These are phyloP conservation scores for Deilephila elpenor DNA, from an alignment of 2,888 invertebrate species.

Conservation along the genomic window DNA sequence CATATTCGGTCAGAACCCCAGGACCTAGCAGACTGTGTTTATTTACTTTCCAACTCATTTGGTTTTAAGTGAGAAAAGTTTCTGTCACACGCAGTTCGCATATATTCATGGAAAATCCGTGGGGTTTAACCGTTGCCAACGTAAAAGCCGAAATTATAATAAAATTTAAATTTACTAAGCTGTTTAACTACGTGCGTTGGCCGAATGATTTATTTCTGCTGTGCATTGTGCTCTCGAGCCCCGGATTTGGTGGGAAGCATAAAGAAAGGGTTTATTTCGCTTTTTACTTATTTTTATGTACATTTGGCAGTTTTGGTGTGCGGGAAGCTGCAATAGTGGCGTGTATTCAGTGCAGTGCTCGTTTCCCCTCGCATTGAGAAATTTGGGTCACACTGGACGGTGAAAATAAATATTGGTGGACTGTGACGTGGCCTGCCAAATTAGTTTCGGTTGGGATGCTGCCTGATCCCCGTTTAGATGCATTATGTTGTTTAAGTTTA, in stretches of 20 bases:
- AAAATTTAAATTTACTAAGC: slow-evolving; percentile 65
- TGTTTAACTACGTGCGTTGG: slow-evolving; percentile 52
- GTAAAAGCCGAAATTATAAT: slow-evolving; percentile 48
- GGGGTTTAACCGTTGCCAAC: not conserved
- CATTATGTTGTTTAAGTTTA: not conserved
- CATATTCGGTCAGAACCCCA: not conserved
- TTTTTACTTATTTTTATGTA: slow-evolving; percentile 13
- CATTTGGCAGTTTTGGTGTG: slow-evolving; percentile 12
- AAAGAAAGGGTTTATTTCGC: slow-evolving; percentile 11
- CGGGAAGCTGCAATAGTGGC: slow-evolving; percentile 13
- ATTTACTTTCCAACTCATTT: slow-evolving; percentile 1
- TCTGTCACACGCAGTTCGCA: not conserved
- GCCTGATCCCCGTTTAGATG: slow-evolving; percentile 4
- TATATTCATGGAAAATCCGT: slow-evolving; percentile 7
- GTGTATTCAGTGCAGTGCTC: not conserved
- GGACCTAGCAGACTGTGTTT: not conserved
- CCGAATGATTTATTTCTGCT: slow-evolving; percentile 61
- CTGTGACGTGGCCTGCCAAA: slow-evolving; percentile 2
- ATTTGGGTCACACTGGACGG: slow-evolving; percentile 1
- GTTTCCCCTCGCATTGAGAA: not conserved
- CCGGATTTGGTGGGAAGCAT: slow-evolving; percentile 12
- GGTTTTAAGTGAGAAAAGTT: not conserved
- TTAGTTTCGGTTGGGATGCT: not conserved
- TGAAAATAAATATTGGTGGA: slow-evolving; percentile 31
- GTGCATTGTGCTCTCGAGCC: slow-evolving; percentile 27